These are phyloP conservation scores for Lagenorhynchus albirostris DNA, from an alignment of 2,113 vertebrate species.

Conservation along the genomic window DNA sequence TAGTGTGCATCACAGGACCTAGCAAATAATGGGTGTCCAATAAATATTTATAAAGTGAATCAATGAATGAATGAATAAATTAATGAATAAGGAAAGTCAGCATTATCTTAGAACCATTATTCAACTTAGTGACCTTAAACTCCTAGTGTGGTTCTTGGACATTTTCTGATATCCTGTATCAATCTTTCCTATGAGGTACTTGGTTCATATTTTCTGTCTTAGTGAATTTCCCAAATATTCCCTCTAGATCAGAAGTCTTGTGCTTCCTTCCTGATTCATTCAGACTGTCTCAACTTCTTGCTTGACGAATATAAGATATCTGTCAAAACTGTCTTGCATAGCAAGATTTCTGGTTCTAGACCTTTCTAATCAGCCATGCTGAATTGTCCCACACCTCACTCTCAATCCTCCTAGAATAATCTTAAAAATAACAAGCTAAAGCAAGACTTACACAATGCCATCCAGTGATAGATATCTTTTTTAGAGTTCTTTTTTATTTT, in stretches of 20 bases:
- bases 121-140: neutral
- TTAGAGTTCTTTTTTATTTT: constrained; percentile 9
- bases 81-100: neutral
- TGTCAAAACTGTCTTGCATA: neutral
- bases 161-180: neutral
- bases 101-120: neutral
- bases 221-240: neutral
- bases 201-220: neutral
- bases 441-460: neutral
- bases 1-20: neutral
- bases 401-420: neutral
- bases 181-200: neutral
- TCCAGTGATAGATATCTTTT: neutral
- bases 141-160: neutral
- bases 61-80: neutral
- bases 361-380: neutral
- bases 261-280: neutral
- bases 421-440: neutral
- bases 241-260: neutral
- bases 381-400: neutral
- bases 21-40: rapidly evolving
- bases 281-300: neutral
- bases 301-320: neutral
- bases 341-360: neutral
- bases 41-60: neutral